Conservation (phyloP, 2,888 invertebrate species). For the Lamellibrachia satsuma region DNA sequence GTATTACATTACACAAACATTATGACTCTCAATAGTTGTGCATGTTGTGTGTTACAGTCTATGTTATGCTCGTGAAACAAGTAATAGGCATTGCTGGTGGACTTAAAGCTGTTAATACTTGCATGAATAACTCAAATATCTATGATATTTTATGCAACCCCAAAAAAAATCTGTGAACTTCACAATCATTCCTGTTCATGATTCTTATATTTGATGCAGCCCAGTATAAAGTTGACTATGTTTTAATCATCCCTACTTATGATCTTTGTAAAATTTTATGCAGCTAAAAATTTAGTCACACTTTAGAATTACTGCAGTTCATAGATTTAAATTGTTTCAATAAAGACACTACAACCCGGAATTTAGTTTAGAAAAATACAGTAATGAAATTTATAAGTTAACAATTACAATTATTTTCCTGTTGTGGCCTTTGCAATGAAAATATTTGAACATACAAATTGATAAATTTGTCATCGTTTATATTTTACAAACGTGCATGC, state of each 20-base stretch:
- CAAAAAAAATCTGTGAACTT: not conserved
- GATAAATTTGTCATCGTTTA: not conserved
- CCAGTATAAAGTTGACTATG: too few relatives aligned
- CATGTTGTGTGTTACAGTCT: not conserved
- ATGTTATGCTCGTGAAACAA: not conserved
- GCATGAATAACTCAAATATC: not conserved
- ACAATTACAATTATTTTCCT: not conserved
- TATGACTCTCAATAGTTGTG: not conserved
- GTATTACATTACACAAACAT: not conserved
- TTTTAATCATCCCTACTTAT: not conserved
- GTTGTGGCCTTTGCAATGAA: not conserved
- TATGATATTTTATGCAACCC: not conserved
- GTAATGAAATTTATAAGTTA: too few relatives aligned
- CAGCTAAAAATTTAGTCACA: too few relatives aligned
- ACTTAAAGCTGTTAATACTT: not conserved
- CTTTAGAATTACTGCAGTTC: too few relatives aligned
- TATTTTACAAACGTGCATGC: not conserved
- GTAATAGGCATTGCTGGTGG: not conserved
- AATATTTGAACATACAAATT: not conserved
- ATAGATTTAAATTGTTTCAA: too few relatives aligned
- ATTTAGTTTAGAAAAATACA: too few relatives aligned
- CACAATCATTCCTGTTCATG: not conserved
- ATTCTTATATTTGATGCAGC: too few relatives aligned
- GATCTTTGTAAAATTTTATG: too few relatives aligned
- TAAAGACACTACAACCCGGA: too few relatives aligned